Evolutionary conservation across 2,113 vertebrate genomes (phyloP), one percentile per base, ranked within the genome.

Genomic region (Strix aluco): DNA sequence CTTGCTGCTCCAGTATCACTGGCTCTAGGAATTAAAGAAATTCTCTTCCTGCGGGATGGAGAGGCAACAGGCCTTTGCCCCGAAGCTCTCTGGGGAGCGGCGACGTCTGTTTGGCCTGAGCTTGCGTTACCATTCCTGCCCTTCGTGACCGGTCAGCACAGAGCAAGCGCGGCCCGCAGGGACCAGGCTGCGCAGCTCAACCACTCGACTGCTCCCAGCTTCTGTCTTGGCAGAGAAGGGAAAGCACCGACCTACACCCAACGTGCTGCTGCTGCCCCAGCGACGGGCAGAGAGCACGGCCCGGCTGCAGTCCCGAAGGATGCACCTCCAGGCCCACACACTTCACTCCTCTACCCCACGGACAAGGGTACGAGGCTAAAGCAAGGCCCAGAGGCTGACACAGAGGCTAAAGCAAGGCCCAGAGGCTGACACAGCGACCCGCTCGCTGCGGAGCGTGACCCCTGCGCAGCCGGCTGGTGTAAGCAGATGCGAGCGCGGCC

Each of bases 121-220:
- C 34, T 34, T 5, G 25, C 1, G 1, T 11, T 26, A 8, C 27
- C 2, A 1, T 3, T 52, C 67, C 67, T 55, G 67, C 52, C 44
- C 46, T 47, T 25, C 1, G 1, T 1, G 66, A 49, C 21, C 1
- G 5, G 10, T 10, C 51, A 40, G 66, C 22, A 6, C 26, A 17
- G 40, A 72, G 51, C 51, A 16, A 20, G 34, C 34, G 29, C 6
- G 2, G 54, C 57, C 25, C 6, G 26, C 9, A 4, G 63, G 46
- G 47, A 62, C 49, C 58, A 10, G n/a, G 23, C 65, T n/a, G 32
- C 1, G 47, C 46, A 14, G 83, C 77, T 51, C n/a, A 17, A 7
- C 16, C 52, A 5, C 67, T 13, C 3, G 21, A 6, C 32, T 13
- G 69, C 78, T 82, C 61, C 71, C 20, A 15, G 63, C 57, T 70